Base-by-base conservation (phyloP, 2,113 vertebrate genomes). In the Thryonomys swinderianus region DNA sequence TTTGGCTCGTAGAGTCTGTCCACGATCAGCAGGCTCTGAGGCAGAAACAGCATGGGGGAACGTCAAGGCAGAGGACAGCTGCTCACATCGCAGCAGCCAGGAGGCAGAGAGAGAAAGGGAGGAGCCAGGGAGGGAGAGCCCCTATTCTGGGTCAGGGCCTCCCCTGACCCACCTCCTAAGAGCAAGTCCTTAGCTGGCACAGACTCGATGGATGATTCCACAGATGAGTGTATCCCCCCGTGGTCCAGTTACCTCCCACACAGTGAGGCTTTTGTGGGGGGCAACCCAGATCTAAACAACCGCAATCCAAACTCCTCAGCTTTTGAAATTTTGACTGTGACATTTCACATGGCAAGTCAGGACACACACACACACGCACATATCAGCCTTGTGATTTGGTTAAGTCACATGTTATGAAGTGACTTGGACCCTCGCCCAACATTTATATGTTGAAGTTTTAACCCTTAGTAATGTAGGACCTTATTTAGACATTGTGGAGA, bases 251-350 rank as follows among this genome's bases (percentile, higher is more conserved):
- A 48, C 40, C 25, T 74, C 45, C 40, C 5, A 30, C 42, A 30
- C 42, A 74, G 20, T 23, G 37, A 74, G 42, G 30, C 7, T 2
- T 61, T 61, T 12, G 3, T 5, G 13, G 5, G 71, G 40, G 42
- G 3, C 71, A 48, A 23, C 23, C 71, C 45, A 74, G 6, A 42
- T 42, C 40, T 45, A 17, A 30, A 74, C 12, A 27, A 48, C 25
- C 45, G 12, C 62, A n/a, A 18, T 40, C 40, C 25, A 13, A 76
- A 62, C 61, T 80, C 80, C 37, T 82, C 86, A 95, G 66, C 37
- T 91, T 84, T 62, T 90, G 92, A 88, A 81, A 78, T 23, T 55
- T 40, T 62, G 78, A 86, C 37, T 79, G 45, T 67, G 25, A 84
- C 17, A 57, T 90, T 95, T 90, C 42, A 73, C 1, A 21, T 69